Evolutionary conservation across 2,113 vertebrate species (phyloP).

Genomic region (Bostrychus sinensis): DNA sequence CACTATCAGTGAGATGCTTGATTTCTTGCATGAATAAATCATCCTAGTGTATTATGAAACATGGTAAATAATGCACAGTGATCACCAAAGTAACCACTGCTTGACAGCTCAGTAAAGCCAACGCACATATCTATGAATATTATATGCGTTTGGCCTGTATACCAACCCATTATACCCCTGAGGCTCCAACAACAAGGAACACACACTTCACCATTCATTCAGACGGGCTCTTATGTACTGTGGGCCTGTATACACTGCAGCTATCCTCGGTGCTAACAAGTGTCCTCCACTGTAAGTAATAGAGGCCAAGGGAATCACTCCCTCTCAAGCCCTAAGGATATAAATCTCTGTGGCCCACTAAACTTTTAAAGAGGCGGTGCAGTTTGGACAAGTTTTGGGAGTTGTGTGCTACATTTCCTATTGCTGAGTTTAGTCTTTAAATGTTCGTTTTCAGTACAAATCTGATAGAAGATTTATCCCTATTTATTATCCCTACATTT

Average conservation of each 20-base stretch:
- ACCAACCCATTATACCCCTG: not conserved
- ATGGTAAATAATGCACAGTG: slow-evolving; percentile 48
- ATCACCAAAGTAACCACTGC: slow-evolving; percentile 29
- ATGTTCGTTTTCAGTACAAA: not conserved
- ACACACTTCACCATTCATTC: not conserved
- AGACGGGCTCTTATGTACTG: slow-evolving; percentile 10
- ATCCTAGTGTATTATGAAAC: slow-evolving; percentile 43
- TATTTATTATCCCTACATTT: not conserved
- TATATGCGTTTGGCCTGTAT: slow-evolving; percentile 6
- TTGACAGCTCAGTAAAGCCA: slow-evolving; percentile 32
- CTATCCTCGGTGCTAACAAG: not conserved
- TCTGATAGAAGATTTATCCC: not conserved
- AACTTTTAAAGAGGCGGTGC: slow-evolving; percentile 19
- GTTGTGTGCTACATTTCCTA: not conserved
- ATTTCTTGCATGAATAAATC: slow-evolving; percentile 44
- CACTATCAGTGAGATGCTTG: slow-evolving; percentile 3
- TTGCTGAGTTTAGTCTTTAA: not conserved
- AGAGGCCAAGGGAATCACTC: slow-evolving; percentile 40
- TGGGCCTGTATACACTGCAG: slow-evolving; percentile 13
- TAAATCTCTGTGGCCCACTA: slow-evolving; percentile 25
- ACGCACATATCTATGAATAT: slow-evolving; percentile 30
- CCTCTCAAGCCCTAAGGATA: slow-evolving; percentile 37
- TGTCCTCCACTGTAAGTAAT: slow-evolving; percentile 24
- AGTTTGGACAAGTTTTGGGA: slow-evolving; percentile 27
- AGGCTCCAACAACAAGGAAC: slow-evolving; percentile 31